These are phyloP conservation scores for Acleris holmiana DNA, from an alignment of 2,888 invertebrate species.

Conservation along the genomic window DNA sequence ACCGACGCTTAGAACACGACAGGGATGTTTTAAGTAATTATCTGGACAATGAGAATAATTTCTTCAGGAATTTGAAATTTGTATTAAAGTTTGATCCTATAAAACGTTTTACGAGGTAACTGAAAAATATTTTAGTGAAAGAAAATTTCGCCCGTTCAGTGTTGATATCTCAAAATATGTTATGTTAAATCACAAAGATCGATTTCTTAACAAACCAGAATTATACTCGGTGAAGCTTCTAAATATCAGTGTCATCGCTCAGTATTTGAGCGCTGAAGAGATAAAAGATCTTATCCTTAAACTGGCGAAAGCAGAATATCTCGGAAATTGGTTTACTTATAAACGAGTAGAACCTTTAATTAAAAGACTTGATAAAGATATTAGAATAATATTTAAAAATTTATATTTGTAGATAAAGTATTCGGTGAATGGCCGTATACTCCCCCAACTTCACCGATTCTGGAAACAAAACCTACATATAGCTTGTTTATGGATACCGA, in stretches of 20 bases:
- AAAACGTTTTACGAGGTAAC: slow-evolving; percentile 17
- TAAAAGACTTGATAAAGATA: slow-evolving; percentile 15
- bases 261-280: slow-evolving; percentile 17
- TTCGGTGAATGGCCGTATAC: slow-evolving; percentile 23
- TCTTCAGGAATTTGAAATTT: slow-evolving; percentile 12
- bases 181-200: slow-evolving; percentile 18
- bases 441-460: slow-evolving; percentile 10
- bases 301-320: slow-evolving; percentile 24
- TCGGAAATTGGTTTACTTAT: slow-evolving; percentile 23
- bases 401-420: slow-evolving; percentile 18
- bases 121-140: slow-evolving; percentile 23
- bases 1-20: slow-evolving; percentile 4
- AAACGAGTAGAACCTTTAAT: slow-evolving; percentile 25
- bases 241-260: slow-evolving; percentile 9
- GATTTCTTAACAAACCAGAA: slow-evolving; percentile 18
- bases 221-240: slow-evolving; percentile 24
- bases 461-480: slow-evolving; percentile 8
- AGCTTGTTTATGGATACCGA: slow-evolving; percentile 14
- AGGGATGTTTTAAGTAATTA: slow-evolving; percentile 6
- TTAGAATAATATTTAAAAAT: slow-evolving; percentile 20
- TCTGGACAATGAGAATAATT: slow-evolving; percentile 7
- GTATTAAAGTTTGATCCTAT: slow-evolving; percentile 16
- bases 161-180: slow-evolving; percentile 16
- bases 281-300: slow-evolving; percentile 19
- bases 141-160: background rate